Evolutionary conservation across 2,113 vertebrate genomes (phyloP), one percentile per base, ranked within the genome.

Genomic region (Paramisgurnus dabryanus): DNA sequence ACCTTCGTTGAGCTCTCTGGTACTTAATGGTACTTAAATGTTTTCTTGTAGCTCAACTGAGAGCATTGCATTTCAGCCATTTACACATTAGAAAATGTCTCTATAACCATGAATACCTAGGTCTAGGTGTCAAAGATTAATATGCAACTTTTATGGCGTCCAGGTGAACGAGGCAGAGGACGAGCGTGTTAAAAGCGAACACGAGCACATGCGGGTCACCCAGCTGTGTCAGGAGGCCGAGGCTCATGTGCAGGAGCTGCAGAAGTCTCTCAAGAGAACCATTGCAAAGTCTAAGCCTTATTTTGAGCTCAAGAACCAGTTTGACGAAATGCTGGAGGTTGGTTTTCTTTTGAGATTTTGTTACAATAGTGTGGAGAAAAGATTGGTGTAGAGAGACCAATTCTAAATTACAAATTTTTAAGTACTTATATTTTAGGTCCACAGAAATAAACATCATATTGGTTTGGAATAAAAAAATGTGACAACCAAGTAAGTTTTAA

Each of bases 141-240:
- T 79, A 15, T 57, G 17, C 18, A 41, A 9, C 53, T 64, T 22
- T 58, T 85, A 53, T 86, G 15, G 34, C 41, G 45, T 1, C 7
- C 86, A 97, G 96, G 96, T 98, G 53, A 98, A 97, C 0, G 96
- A 97, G 82, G 96, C 96, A 0, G 96, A 98, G 83, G 96, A 98
- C 64, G 96, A 98, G 87, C 93, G 96, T 0, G 87, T 97, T n/a
- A 93, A 94, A 65, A 96, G 96, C 0, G 97, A 97, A 82, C 84
- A 93, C 69, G 96, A 98, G 83, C 96, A 98, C 85, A 96, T 97
- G 85, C 92, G 95, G 0, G 96, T 97, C 68, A 97, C 96, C 0
- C 92, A 93, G 68, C 93, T 93, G 80, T 98, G 96, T 66, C 96
- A 98, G 85, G 93, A 95, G 74, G 96, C 96, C 0, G 96, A 98